phyloP scores from a whole-genome alignment of 2,888 invertebrate species.

The Hyposoter didymator region DNA sequence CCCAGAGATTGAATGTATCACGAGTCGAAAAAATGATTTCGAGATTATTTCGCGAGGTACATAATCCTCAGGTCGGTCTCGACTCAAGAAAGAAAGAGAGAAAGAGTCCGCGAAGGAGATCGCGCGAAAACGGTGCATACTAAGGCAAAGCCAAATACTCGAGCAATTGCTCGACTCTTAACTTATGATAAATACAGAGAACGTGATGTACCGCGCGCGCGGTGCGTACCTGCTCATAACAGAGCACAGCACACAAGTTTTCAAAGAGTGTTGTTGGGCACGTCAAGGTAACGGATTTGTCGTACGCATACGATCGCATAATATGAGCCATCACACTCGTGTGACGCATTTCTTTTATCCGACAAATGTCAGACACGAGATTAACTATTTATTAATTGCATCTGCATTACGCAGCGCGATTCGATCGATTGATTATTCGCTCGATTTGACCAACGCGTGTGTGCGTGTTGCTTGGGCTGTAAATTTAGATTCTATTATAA shows the following conservation, averaged over 20 bases:
- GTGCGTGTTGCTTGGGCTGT: neutral
- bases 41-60: constrained; percentile 22
- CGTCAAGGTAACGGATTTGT: constrained; percentile 76
- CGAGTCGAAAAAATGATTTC: constrained; percentile 17
- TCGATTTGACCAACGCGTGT: neutral
- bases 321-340: constrained; percentile 53
- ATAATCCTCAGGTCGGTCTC: neutral
- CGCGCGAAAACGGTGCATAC: constrained; percentile 17
- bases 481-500: neutral
- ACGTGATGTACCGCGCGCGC: constrained; percentile 58
- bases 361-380: constrained; percentile 56
- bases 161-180: constrained; percentile 68
- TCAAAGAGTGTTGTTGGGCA: constrained; percentile 73
- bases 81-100: neutral
- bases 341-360: constrained; percentile 63
- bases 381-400: constrained; percentile 16
- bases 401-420: constrained; percentile 26
- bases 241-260: constrained; percentile 76
- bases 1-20: constrained; percentile 50
- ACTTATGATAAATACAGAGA: constrained; percentile 73
- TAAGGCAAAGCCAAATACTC: constrained; percentile 45
- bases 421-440: constrained; percentile 32
- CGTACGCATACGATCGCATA: constrained; percentile 54
- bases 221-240: constrained; percentile 72
- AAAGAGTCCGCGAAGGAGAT: constrained; percentile 15